These are phyloP conservation scores for Lacerta agilis DNA, from an alignment of 2,797 vertebrate species.

Conservation along the genomic window DNA sequence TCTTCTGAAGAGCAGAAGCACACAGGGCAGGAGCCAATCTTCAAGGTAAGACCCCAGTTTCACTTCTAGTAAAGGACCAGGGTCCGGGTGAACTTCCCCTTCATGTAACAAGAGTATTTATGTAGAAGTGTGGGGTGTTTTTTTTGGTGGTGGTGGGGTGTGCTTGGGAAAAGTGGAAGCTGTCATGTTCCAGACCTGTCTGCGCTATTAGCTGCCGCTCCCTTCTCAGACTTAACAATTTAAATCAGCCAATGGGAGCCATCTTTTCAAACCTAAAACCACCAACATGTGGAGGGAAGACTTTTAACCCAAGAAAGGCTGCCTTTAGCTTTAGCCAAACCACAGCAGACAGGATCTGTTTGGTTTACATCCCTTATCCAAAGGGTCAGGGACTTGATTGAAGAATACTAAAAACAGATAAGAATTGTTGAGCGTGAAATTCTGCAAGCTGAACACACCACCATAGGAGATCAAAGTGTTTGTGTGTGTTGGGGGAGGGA, in stretches of 20 bases:
- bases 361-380: not conserved
- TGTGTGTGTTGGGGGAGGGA: not conserved
- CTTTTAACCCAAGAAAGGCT: conserved; percentile 38
- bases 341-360: not conserved
- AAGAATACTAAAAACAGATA: not conserved
- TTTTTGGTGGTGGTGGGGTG: not conserved
- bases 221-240: conserved; percentile 38
- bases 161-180: not conserved
- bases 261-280: conserved; percentile 37
- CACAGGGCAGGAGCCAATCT: accelerated
- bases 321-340: conserved; percentile 10
- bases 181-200: not conserved
- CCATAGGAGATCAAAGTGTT: not conserved
- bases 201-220: not conserved
- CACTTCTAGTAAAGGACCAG: not conserved
- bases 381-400: not conserved
- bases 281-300: not conserved
- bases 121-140: not conserved
- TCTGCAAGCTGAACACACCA: not conserved
- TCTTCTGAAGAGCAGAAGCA: conserved; percentile 44
- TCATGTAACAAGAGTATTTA: not conserved
- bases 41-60: conserved; percentile 68
- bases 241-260: conserved; percentile 36
- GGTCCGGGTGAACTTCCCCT: not conserved
- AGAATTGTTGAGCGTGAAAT: not conserved